Evolutionary conservation across 2,113 vertebrate species (phyloP).

Genomic region (Nesospiza acunhae): DNA sequence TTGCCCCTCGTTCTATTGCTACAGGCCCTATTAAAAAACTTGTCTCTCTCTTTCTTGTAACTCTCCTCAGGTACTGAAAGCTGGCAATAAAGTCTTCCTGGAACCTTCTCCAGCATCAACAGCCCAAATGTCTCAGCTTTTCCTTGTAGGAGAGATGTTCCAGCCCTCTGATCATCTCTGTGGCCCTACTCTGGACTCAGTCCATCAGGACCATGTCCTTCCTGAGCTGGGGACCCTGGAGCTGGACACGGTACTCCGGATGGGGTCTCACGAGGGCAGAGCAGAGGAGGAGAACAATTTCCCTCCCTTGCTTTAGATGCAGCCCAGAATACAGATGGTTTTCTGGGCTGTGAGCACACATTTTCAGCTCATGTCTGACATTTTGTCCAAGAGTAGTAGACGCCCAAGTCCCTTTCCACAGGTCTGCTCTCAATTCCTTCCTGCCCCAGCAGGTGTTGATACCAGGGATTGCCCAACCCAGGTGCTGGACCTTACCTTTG

Average conservation of each 20-base stretch:
- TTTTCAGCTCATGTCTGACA: background rate
- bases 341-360: background rate
- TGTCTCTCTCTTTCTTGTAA: background rate
- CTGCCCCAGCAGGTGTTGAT: background rate
- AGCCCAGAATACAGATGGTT: rapidly evolving
- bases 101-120: background rate
- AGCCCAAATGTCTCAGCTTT: background rate
- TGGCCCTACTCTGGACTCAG: background rate
- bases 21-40: background rate
- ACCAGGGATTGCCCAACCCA: background rate
- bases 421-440: background rate
- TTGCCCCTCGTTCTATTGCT: background rate
- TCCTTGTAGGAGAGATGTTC: background rate
- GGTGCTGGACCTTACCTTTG: background rate
- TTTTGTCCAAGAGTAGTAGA: background rate
- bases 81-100: background rate
- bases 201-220: background rate
- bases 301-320: background rate
- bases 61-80: background rate
- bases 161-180: background rate
- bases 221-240: background rate
- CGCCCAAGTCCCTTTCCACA: background rate
- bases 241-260: background rate
- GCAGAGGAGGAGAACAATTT: background rate
- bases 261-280: background rate